Percentiles rank a stretch among this genome's conserved stretches.
Evolutionary conservation across 1,140 invertebrate species (phyloP).

Genomic region (Parasteatoda tepidariorum): DNA sequence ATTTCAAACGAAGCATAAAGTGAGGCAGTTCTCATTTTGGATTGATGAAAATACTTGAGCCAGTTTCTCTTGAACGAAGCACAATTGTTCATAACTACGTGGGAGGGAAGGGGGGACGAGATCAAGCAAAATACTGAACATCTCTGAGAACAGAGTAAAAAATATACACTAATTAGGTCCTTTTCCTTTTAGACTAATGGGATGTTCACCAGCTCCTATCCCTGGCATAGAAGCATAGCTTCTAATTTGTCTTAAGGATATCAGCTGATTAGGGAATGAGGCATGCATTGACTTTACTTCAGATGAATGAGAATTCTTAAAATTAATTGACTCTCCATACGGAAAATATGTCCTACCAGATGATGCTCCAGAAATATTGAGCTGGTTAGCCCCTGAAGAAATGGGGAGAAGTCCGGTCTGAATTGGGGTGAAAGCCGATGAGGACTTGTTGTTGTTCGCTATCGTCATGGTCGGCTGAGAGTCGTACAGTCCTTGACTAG

Average conservation of each 20-base stretch:
- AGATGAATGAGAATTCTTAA: constrained; percentile 67
- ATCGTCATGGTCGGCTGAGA: constrained; percentile 26
- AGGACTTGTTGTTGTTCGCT: constrained; percentile 17
- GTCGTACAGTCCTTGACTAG: constrained; percentile 51
- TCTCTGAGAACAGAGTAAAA: constrained; percentile 11
- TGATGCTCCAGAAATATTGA: constrained; percentile 52
- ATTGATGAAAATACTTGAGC: background rate
- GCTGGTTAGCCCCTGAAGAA: constrained; percentile 23
- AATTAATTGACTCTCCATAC: constrained; percentile 89
- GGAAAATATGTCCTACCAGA: constrained; percentile 77
- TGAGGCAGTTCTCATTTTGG: too few species aligned
- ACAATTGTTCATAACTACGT: constrained; percentile 6
- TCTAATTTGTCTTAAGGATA: constrained; percentile 94
- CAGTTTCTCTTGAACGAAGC: constrained; percentile 5
- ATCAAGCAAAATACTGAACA: constrained; percentile 14
- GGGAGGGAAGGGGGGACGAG: constrained; percentile 10
- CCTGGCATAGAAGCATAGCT: constrained; percentile 94
- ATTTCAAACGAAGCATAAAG: too few species aligned
- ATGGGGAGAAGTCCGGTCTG: constrained; percentile 58
- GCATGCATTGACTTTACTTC: constrained; percentile 71
- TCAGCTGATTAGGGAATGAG: constrained; percentile 91
- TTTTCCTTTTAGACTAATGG: constrained; percentile 73
- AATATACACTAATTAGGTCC: constrained; percentile 61
- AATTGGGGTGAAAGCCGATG: constrained; percentile 84
- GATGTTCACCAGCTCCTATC: constrained; percentile 69